A percentile compares a stretch with the other conserved stretches of the same genome.
Evolutionary conservation across 1,140 invertebrate genomes (phyloP).

Genomic region (Drosophila parvula): DNA sequence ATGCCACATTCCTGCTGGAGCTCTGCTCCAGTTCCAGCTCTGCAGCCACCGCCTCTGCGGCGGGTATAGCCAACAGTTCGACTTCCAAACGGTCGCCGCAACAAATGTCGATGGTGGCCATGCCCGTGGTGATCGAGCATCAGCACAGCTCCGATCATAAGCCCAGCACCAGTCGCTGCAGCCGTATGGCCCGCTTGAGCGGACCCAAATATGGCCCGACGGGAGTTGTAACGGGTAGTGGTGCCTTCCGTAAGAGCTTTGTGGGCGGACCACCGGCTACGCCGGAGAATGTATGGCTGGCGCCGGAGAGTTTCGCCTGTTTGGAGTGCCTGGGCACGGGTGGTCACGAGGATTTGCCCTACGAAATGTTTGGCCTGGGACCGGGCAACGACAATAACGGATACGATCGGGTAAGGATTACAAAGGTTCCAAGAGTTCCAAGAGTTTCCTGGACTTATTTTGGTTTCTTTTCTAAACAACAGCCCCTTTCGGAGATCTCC

Average conservation of each 20-base stretch:
- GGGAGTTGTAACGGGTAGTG: neutral
- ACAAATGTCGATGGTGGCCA: constrained; percentile 61
- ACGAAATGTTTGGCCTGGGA: constrained; percentile 78
- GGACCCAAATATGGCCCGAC: constrained; percentile 60
- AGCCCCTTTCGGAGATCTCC: constrained; percentile 82
- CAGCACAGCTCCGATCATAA: constrained; percentile 77
- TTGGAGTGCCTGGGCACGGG: constrained; percentile 88
- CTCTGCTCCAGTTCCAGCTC: constrained; percentile 84
- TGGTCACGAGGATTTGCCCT: constrained; percentile 85
- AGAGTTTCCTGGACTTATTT: too few species aligned
- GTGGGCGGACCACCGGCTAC: constrained; percentile 73
- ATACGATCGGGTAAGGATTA: constrained; percentile 69
- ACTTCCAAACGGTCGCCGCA: constrained; percentile 84
- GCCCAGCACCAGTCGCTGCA: constrained; percentile 81
- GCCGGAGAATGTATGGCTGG: constrained; percentile 85
- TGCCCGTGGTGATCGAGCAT: constrained; percentile 87
- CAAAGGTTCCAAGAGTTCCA: too few species aligned
- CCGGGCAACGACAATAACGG: constrained; percentile 62
- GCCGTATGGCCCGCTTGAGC: constrained; percentile 70
- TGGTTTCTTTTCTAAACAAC: neutral
- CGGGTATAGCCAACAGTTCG: neutral
- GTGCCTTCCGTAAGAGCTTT: constrained; percentile 74
- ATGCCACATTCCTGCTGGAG: constrained; percentile 97
- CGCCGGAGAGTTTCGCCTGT: constrained; percentile 91
- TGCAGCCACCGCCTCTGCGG: neutral